Evolutionary conservation across 1,140 invertebrate species (phyloP), one percentile per base, ranked within the genome.

Genomic region (Drosophila repletoides): DNA sequence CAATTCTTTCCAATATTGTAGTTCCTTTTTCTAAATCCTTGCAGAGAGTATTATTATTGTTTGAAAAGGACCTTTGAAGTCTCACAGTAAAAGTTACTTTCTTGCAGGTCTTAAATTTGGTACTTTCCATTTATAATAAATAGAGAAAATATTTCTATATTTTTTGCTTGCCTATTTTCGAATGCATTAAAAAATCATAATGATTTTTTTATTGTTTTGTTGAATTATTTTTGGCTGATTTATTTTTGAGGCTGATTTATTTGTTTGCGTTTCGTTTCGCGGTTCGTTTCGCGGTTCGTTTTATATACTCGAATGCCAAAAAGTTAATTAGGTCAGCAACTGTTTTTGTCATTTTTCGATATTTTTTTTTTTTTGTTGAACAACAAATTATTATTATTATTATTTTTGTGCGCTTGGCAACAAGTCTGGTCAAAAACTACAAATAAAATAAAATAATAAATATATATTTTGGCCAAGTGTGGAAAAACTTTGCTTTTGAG

Each of bases 281-380:
- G 22, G 53, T n/a, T n/a, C n/a, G n/a, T n/a, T n/a, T n/a, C n/a
- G n/a, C n/a, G n/a, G 33, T 55, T 51, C 9, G 34, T 29, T 26
- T 67, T 22, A 24, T 24, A n/a, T 6, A n/a, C 49, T 3, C 19
- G 31, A 45, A 61, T 65, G 17, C 45, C 53, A 66, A 81, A 34
- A 72, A 61, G 67, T 72, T 79, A 84, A 84, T 84, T 84, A 61
- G 79, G 79, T 84, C 79, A 84, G 56, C 75, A 79, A 84, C 75
- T 84, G 79, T 72, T 84, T 84, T 84, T 84, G 79, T 79, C 79
- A 84, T 56, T 84, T 86, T 69, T 60, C 60, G 64, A 76, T 76
- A 81, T 60, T 68, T 81, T 48, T 28, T 21, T 15, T 10, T 26
- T 14, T 53, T 60, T 60, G 45, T 2, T 29, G 12, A n/a, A 28